Base-by-base conservation (phyloP, 2,888 invertebrate species). In the Timandra comae region DNA sequence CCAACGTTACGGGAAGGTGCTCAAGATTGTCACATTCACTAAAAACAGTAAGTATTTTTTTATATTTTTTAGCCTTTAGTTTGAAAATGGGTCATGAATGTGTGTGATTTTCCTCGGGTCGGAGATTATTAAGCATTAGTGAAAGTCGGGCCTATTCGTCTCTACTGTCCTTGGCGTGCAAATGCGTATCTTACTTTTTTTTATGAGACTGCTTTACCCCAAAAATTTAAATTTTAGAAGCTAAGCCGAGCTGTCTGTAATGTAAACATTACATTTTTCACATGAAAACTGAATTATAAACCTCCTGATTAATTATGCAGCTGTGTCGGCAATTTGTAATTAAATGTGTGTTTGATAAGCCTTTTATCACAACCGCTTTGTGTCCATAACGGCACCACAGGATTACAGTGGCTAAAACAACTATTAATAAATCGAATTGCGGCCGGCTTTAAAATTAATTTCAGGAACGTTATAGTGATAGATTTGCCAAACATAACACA, bases 1-100 rank as follows among this genome's bases (percentile, higher is more conserved):
- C 90, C 96, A 97, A 63, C 92, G 98, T 58, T 98, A 95, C 84
- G 99, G 99, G 63, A 98, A 98, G 88, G 98, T 99, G 65, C 90
- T 99, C 69, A 98, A 99, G 87, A 99, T 99, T 68, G 99, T 99
- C 73, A 99, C 99, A 60, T 99, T 99, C 89, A 99, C 97, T 67
- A 99, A 99, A 89, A 99, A 99, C 86, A 98, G 98, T 97, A 90
- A 95, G 95, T 91, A 32, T 16, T 13, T 26, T 19, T 11, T 1
- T 7, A 4, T 16, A 21, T 11, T n/a, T 32, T 9, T 16, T 16
- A 16, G 6, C 1, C 16, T 16, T 16, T 16, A 6, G n/a, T n/a
- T n/a, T n/a, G n/a, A n/a, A n/a, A n/a, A n/a, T n/a, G n/a, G n/a
- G n/a, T n/a, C n/a, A n/a, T n/a, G n/a, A n/a, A n/a, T n/a, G n/a